Base-by-base conservation (phyloP, 2,797 vertebrate genomes). In the Spizella passerina region DNA sequence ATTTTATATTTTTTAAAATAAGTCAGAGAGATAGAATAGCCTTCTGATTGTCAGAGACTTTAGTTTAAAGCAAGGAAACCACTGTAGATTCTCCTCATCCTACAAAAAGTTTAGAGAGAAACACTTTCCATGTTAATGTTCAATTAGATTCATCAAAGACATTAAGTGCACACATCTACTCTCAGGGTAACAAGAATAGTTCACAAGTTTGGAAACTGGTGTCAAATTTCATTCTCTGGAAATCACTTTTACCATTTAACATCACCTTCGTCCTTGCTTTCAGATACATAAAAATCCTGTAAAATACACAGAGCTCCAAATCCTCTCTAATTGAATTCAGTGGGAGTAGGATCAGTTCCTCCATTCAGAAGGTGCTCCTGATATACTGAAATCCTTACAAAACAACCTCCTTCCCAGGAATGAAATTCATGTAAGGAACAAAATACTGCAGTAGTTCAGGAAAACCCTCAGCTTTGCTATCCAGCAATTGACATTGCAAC, bases 31-130 rank as follows among this genome's bases (percentile, higher is more conserved):
- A 92, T 20, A 94, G 94, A 90, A 92, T 3, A 96, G 41, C 72
- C 76, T 69, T 76, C 86, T 92, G 96, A 95, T 79, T 95, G 81
- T 96, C 92, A 73, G 66, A 91, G 61, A 87, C 78, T 90, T 63
- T 50, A 94, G 80, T 63, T 96, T 86, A 94, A 97, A 89, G 85
- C 88, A 89, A 88, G 30, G 81, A 94, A 97, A 96, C 16, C 52
- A 93, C 49, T 73, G 83, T 43, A 93, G 36, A 89, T 24, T 64
- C 21, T 86, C 39, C 70, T 20, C 26, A 21, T 78, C 55, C 65
- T 75, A 90, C 7, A 86, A 41, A 87, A 78, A 34, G 43, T 71
- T 79, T 34, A 77, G 52, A 70, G 30, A 69, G 32, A 49, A 71
- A 80, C 55, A 78, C 46, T 93, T 93, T 69, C 72, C 39, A 46